A percentile compares a stretch with the other conserved stretches of the same genome.
Evolutionary conservation across 1,140 invertebrate species (phyloP).

Genomic region (Drosophila guanche): DNA sequence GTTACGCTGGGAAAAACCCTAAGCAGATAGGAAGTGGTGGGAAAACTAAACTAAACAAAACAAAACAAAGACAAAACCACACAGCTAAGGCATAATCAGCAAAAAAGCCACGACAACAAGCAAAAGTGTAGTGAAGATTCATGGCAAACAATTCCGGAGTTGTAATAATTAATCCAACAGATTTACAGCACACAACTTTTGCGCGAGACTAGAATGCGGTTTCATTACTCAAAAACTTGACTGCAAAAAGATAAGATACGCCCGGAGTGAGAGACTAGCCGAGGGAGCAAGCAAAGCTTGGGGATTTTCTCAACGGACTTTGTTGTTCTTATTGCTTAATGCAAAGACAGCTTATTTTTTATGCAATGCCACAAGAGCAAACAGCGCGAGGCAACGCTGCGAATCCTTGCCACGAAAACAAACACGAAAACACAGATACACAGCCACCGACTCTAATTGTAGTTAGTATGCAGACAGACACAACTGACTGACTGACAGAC

Average conservation of each 20-base stretch:
- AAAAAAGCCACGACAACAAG: slow-evolving; percentile 34
- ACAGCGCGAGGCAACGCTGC: slow-evolving; percentile 41
- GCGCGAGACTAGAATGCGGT: slow-evolving; percentile 27
- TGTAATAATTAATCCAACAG: slow-evolving; percentile 80
- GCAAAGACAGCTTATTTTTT: slow-evolving; percentile 67
- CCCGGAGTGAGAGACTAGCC: not conserved
- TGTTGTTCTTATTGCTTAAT: slow-evolving; percentile 60
- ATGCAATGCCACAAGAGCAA: slow-evolving; percentile 67
- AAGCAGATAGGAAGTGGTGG: slow-evolving; percentile 22
- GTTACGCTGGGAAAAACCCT: slow-evolving; percentile 12
- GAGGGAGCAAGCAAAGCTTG: not conserved
- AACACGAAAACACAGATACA: not conserved
- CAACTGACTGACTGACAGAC: slow-evolving; percentile 24
- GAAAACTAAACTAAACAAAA: slow-evolving; percentile 29
- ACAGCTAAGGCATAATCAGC: slow-evolving; percentile 42
- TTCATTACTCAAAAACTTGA: slow-evolving; percentile 73
- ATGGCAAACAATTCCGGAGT: slow-evolving; percentile 76
- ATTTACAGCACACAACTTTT: slow-evolving; percentile 72
- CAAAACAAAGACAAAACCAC: slow-evolving; percentile 28
- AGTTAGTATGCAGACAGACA: slow-evolving; percentile 63
- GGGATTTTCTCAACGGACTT: slow-evolving; percentile 44
- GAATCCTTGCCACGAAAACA: slow-evolving; percentile 18
- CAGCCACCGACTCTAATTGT: slow-evolving; percentile 63
- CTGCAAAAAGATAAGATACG: slow-evolving; percentile 1
- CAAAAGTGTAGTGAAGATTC: slow-evolving; percentile 47